A percentile compares a stretch with the other conserved stretches of the same genome.
Evolutionary conservation across 64 coral and sea anemone genomes (phyloP).

Genomic region (Orbicella faveolata): DNA sequence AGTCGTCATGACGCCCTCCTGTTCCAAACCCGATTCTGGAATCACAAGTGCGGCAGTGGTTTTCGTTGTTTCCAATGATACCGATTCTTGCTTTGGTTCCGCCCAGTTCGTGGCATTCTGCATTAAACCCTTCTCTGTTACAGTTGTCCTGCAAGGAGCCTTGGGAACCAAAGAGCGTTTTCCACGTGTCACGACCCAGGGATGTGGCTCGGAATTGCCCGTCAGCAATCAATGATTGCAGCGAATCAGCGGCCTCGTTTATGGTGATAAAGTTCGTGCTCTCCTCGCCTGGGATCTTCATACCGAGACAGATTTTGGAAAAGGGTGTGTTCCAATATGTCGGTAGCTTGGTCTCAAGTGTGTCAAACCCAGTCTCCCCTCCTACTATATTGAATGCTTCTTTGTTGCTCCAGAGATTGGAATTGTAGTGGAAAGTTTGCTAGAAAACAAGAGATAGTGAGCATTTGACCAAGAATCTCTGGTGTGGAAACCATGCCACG

Average conservation of each 20-base stretch:
- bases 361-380: slow-evolving; percentile 17
- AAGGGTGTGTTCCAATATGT: slow-evolving; percentile 44
- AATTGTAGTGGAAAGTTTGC: slow-evolving; percentile 50
- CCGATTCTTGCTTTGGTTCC: slow-evolving; percentile 22
- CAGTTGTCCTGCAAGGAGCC: background rate
- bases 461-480: background rate
- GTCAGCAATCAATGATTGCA: slow-evolving; percentile 16
- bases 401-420: slow-evolving; percentile 40
- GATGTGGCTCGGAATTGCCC: slow-evolving; percentile 6
- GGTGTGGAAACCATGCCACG: background rate
- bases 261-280: background rate
- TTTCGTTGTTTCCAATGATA: slow-evolving; percentile 23
- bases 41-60: background rate
- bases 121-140: slow-evolving; percentile 48
- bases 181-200: slow-evolving; percentile 23
- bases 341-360: slow-evolving; percentile 40
- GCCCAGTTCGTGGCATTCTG: background rate
- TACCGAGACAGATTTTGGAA: slow-evolving; percentile 35
- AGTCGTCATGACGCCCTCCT: background rate
- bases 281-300: background rate
- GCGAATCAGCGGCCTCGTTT: background rate
- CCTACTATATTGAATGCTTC: background rate
- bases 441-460: background rate
- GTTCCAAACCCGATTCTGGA: slow-evolving; percentile 12
- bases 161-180: background rate